Percentiles rank a stretch among this genome's conserved stretches.
Conservation (phyloP, 2,888 invertebrate species). For the Mechanitis messenoides region DNA sequence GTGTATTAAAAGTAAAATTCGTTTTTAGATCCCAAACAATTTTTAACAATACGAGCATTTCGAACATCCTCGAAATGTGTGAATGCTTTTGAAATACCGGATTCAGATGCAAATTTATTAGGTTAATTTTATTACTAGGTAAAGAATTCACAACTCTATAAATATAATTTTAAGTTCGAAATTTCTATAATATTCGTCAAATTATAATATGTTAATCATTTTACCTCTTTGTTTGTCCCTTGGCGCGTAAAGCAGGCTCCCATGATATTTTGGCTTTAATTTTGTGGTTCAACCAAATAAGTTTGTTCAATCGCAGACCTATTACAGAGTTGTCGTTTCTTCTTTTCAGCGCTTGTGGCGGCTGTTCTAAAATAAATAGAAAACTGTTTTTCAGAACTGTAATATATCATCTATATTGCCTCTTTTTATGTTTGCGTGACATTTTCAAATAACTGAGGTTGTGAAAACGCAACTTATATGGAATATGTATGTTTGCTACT, state of each 20-base stretch:
- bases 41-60: too few relatives aligned
- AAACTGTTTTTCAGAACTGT: background rate
- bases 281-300: slow-evolving; percentile 61
- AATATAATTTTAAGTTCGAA: too few relatives aligned
- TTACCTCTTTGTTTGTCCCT: slow-evolving; percentile 48
- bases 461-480: too few relatives aligned
- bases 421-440: background rate
- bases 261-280: slow-evolving; percentile 61
- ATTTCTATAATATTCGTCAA: background rate
- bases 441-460: too few relatives aligned
- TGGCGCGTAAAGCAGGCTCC: slow-evolving; percentile 45
- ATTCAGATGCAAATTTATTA: too few relatives aligned
- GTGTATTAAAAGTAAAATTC: too few relatives aligned
- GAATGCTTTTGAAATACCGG: too few relatives aligned
- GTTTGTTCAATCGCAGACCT: slow-evolving; percentile 55
- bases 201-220: background rate
- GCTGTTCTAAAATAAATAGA: slow-evolving; percentile 39
- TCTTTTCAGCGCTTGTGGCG: slow-evolving; percentile 48
- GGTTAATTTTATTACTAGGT: too few relatives aligned
- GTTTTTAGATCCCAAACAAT: too few relatives aligned
- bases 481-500: too few relatives aligned
- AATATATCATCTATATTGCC: background rate
- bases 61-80: too few relatives aligned
- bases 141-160: too few relatives aligned
- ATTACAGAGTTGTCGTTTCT: slow-evolving; percentile 46